These are phyloP conservation scores for Cepaea nemoralis DNA, from an alignment of 1,140 invertebrate species.

Conservation along the genomic window DNA sequence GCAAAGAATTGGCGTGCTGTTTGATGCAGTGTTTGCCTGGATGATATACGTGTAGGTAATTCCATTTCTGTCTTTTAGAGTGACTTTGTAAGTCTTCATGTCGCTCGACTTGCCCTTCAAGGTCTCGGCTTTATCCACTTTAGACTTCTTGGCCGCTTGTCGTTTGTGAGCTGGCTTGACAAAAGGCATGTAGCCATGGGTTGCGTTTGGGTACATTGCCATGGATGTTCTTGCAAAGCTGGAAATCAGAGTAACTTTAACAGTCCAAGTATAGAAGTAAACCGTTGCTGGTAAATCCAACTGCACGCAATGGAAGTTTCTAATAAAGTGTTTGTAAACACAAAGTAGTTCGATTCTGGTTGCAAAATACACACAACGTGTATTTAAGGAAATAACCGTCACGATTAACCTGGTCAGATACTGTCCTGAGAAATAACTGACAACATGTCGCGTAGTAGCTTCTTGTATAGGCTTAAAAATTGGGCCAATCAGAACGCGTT, in stretches of 20 bases:
- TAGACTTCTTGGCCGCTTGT: constrained; percentile 51
- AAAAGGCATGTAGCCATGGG: constrained; percentile 68
- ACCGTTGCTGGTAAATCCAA: background rate
- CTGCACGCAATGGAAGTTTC: background rate
- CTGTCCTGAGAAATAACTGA: background rate
- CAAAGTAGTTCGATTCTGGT: background rate
- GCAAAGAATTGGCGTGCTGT: constrained; percentile 62
- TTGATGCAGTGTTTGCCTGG: constrained; percentile 60
- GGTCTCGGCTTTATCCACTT: constrained; percentile 50
- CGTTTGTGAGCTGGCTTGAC: constrained; percentile 53
- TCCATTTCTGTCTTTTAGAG: constrained; percentile 62
- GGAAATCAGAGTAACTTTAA: background rate
- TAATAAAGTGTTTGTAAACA: constrained; percentile 26
- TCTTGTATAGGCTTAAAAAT: constrained; percentile 24
- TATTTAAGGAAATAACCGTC: background rate
- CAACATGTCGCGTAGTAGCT: background rate
- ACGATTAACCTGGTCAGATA: background rate
- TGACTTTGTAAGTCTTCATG: constrained; percentile 65
- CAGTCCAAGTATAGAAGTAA: background rate
- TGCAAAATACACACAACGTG: background rate
- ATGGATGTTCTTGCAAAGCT: constrained; percentile 35
- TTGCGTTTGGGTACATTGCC: constrained; percentile 69
- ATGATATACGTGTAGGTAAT: constrained; percentile 66
- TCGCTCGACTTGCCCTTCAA: constrained; percentile 44
- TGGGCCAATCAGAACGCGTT: constrained; percentile 35